phyloP scores from a whole-genome alignment of 2,888 invertebrate genomes.

The Chalcis sispes region DNA sequence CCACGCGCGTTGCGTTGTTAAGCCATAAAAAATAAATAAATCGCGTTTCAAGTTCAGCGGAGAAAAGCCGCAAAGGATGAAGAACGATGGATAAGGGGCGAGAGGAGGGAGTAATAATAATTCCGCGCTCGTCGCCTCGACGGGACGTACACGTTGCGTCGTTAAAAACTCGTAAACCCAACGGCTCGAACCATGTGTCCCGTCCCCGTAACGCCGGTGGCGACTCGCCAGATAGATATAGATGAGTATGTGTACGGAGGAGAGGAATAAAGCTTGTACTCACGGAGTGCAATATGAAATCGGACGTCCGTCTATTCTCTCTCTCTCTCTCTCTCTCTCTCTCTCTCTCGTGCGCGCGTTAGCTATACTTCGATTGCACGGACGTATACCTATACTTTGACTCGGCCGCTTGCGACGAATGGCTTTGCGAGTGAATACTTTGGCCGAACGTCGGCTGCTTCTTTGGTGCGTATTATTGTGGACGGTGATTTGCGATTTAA shows the following conservation, averaged over 20 bases:
- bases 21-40: slow-evolving; percentile 39
- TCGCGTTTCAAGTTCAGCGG: slow-evolving; percentile 46
- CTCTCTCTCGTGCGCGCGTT: no score
- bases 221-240: not conserved
- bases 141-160: slow-evolving; percentile 27
- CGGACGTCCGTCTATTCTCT: slow-evolving; percentile 56
- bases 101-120: slow-evolving; percentile 39
- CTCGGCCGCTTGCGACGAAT: no score
- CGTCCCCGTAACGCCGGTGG: not conserved
- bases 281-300: slow-evolving; percentile 45
- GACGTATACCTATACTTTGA: no score
- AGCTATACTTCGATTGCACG: no score
- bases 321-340: no score
- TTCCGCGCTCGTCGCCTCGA: slow-evolving; percentile 36
- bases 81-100: slow-evolving; percentile 16
- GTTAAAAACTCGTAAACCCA: slow-evolving; percentile 57
- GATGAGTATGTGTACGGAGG: no score
- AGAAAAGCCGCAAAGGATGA: slow-evolving; percentile 4
- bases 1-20: not conserved
- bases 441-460: no score
- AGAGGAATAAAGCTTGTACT: slow-evolving; percentile 53
- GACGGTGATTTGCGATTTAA: not conserved
- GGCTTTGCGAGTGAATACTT: no score
- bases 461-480: no score
- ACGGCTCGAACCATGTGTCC: slow-evolving; percentile 50